These are phyloP conservation scores for Prietella phreatophila DNA, from an alignment of 2,113 vertebrate genomes.

Conservation along the genomic window DNA sequence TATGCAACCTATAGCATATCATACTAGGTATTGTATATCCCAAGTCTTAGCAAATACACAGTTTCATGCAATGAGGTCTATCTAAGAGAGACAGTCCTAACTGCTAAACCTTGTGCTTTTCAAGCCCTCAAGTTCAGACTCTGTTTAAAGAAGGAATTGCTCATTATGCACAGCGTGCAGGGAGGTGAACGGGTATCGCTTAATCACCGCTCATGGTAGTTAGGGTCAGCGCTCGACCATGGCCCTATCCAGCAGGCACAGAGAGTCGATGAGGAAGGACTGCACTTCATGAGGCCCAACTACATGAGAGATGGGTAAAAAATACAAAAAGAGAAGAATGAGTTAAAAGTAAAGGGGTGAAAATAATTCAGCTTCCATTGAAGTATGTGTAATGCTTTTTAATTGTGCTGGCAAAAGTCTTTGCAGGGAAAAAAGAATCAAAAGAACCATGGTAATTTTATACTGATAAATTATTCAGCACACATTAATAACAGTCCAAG, in stretches of 20 bases:
- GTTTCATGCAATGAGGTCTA: conserved; percentile 23
- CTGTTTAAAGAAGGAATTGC: conserved; percentile 59
- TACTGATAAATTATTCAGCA: conserved; percentile 78
- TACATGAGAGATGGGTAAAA: not conserved
- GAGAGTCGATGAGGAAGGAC: conserved; percentile 37
- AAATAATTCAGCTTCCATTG: conserved; percentile 73
- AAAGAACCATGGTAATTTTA: conserved; percentile 80
- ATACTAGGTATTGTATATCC: not conserved
- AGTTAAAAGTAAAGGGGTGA: conserved; percentile 58
- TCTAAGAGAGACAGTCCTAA: conserved; percentile 44
- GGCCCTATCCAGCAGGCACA: conserved; percentile 57
- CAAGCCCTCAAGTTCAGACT: conserved; percentile 53
- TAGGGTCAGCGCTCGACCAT: conserved; percentile 66
- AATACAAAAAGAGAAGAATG: not conserved
- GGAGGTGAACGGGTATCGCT: conserved; percentile 60
- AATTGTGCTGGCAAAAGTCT: conserved; percentile 79
- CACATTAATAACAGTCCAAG: conserved; percentile 78
- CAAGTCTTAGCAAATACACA: not conserved
- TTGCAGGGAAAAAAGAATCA: conserved; percentile 61
- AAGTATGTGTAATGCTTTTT: conserved; percentile 78
- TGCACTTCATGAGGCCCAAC: conserved; percentile 18
- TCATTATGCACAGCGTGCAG: conserved; percentile 55
- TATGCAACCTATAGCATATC: not conserved
- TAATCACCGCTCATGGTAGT: conserved; percentile 64
- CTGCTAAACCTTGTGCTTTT: conserved; percentile 48